Evolutionary conservation across 1,140 invertebrate species (phyloP).

Genomic region (Bemisia tabaci): DNA sequence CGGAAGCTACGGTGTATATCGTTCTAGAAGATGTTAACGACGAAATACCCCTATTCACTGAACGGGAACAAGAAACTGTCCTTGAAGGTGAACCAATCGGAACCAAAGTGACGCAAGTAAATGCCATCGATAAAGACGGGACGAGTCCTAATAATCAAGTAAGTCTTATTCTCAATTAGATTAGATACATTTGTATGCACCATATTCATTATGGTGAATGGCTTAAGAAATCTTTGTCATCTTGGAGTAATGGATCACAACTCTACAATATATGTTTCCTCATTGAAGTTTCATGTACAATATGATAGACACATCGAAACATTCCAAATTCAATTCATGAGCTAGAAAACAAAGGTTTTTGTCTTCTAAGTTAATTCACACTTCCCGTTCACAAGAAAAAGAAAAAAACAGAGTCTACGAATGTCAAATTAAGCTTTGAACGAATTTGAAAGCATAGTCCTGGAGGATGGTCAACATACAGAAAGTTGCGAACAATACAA

Average conservation of each 20-base stretch:
- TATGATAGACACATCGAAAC: no score
- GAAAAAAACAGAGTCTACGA: no score
- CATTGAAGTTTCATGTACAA: not conserved
- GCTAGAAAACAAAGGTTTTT: no score
- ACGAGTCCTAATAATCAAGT: constrained; percentile 89
- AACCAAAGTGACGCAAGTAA: constrained; percentile 89
- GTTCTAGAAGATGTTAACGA: constrained; percentile 92
- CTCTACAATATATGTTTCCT: no score
- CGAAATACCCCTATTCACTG: constrained; percentile 88
- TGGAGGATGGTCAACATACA: no score
- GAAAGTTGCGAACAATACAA: no score
- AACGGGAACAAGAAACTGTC: constrained; percentile 86
- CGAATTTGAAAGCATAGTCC: no score
- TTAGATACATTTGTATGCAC: no score
- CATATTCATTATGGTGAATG: no score
- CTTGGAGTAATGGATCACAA: not conserved
- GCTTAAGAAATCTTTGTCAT: not conserved
- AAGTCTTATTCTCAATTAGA: constrained; percentile 24
- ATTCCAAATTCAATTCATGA: no score
- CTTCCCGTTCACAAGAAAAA: no score
- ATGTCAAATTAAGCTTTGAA: no score
- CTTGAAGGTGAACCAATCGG: constrained; percentile 85
- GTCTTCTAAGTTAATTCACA: not conserved
- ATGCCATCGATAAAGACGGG: constrained; percentile 92
- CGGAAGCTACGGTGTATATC: constrained; percentile 85